Percentiles rank a stretch among this genome's conserved stretches.
phyloP scores from a whole-genome alignment of 2,888 invertebrate species.

The Tachina fera region DNA sequence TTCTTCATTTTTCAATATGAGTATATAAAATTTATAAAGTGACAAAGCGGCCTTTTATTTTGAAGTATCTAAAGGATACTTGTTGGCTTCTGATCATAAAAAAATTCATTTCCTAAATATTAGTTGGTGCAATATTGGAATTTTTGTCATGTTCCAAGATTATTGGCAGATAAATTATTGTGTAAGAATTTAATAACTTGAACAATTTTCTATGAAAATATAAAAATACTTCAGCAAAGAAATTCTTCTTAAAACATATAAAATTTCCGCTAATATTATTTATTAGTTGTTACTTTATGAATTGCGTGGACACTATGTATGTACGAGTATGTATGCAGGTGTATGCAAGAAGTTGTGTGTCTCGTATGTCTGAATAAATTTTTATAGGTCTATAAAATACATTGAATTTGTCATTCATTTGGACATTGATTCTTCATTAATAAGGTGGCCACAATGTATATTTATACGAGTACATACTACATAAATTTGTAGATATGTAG shows the following conservation, averaged over 20 bases:
- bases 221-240: conserved; percentile 30
- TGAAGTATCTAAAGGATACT: neutral
- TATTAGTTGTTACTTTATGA: neutral
- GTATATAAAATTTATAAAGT: neutral
- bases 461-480: neutral
- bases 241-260: conserved; percentile 15
- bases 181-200: conserved; percentile 38
- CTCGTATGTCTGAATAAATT: conserved; percentile 36
- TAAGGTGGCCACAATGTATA: neutral
- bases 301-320: neutral
- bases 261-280: conserved; percentile 30
- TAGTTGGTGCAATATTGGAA: neutral
- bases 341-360: conserved; percentile 13
- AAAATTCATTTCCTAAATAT: neutral
- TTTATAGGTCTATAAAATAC: conserved; percentile 60
- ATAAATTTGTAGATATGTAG: neutral
- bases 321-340: neutral
- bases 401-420: conserved; percentile 44
- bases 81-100: neutral
- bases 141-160: conserved; percentile 42
- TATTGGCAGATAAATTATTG: conserved; percentile 53
- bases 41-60: neutral
- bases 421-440: conserved; percentile 16
- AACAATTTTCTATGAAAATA: conserved; percentile 49
- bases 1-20: neutral